Evolutionary conservation across 2,888 invertebrate genomes (phyloP).

Genomic region (Rotaria macrura): DNA sequence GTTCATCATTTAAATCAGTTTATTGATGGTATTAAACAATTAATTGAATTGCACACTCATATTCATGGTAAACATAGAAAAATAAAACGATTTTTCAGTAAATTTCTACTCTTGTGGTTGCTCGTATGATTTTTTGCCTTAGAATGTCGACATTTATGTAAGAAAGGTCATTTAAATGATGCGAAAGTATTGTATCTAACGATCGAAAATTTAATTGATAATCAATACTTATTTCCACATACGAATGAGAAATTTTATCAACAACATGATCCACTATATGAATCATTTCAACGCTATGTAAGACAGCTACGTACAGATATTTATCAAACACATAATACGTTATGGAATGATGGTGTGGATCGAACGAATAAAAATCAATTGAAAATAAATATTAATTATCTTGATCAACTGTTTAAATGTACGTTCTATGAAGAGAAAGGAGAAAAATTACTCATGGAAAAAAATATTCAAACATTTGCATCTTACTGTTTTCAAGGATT

Average conservation of each 20-base stretch:
- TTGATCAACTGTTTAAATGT: neutral
- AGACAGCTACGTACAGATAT: neutral
- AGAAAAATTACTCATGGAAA: neutral
- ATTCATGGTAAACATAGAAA: neutral
- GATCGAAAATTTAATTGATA: neutral
- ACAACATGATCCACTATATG: neutral
- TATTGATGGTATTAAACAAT: neutral
- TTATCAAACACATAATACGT: neutral
- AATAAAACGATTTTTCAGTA: neutral
- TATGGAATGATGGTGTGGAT: conserved; percentile 13
- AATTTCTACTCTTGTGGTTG: too few relatives aligned
- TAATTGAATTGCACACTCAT: neutral
- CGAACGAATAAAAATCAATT: neutral
- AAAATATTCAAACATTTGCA: conserved; percentile 10
- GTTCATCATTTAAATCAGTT: conserved; percentile 13
- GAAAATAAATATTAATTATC: neutral
- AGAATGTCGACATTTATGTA: conserved; percentile 8
- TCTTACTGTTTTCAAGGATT: neutral
- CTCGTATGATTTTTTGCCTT: neutral
- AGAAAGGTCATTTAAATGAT: neutral
- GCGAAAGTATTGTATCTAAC: neutral
- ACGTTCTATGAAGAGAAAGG: neutral
- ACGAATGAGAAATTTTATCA: neutral
- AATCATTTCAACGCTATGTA: neutral
- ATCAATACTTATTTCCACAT: neutral